Evolutionary conservation across 2,797 vertebrate genomes (phyloP), one percentile per base, ranked within the genome.

Genomic region (Cirrhinus molitorella): DNA sequence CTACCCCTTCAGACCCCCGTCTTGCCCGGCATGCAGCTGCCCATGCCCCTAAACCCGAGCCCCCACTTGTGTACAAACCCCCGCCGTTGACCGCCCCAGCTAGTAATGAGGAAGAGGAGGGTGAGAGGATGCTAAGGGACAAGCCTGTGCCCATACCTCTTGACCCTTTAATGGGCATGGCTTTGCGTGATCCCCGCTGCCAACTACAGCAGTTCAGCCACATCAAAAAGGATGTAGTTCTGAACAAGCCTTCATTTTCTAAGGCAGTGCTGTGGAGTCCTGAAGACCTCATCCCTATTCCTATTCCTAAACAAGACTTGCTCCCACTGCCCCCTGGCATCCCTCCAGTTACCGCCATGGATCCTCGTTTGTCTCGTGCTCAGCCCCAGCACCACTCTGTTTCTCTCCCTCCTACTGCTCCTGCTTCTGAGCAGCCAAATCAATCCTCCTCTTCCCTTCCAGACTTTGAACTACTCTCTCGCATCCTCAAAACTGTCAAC

Each of bases 151-250:
- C 87, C 21, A 97, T 99, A 80, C 98, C 98, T 1, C 86, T 98
- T 37, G 98, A 99, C 2, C 93, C 96, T 0, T 92, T 97, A 11
- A 96, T 96, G 0, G 95, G 95, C 0, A 96, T 96, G 86, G 90
- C 94, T 0, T 93, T 96, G 37, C 93, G 96, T 34, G 98, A 99
- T 86, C 98, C 98, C 0, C 94, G 97, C 0, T 94, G 92, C 0
- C 97, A 97, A 90, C 94, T 99, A 43, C 97, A 97, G 89, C 96
- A 97, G 86, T 98, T 98, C 90, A 98, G 97, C 89, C 97, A 99
- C 92, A 98, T 99, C 86, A 98, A 97, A 89, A 98, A 97, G 87
- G 98, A 97, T 3, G 89, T 97, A 0, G 40, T 95, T 7, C 94
- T 99, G 17, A 91, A 90, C 87, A 94, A 94, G 87, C 98, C 98